Evolutionary conservation across 2,797 vertebrate species (phyloP).

Genomic region (Silurus aristotelis): DNA sequence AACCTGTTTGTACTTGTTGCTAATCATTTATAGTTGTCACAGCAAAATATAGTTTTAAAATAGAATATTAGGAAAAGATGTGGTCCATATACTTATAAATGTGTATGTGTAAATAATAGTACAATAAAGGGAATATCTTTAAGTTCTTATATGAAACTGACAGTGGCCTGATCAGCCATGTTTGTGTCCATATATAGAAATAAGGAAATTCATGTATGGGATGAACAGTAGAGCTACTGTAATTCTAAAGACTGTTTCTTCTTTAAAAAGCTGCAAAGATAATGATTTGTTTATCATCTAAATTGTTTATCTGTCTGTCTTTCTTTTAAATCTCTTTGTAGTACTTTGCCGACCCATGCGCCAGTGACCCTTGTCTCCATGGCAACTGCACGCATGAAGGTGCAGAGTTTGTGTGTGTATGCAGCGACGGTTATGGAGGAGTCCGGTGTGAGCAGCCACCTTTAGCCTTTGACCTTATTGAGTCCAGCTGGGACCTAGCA

Average conservation of each 20-base stretch:
- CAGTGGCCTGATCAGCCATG: neutral
- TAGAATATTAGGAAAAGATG: neutral
- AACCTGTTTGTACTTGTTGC: neutral
- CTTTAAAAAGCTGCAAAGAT: neutral
- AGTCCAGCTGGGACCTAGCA: conserved; percentile 69
- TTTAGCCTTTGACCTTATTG: conserved; percentile 62
- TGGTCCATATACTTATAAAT: neutral
- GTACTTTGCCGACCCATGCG: conserved; percentile 90
- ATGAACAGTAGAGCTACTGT: neutral
- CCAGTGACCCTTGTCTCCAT: conserved; percentile 95
- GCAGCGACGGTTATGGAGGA: conserved; percentile 84
- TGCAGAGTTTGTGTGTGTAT: conserved; percentile 83
- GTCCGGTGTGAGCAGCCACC: conserved; percentile 79
- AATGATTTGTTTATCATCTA: neutral
- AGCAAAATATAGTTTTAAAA: neutral
- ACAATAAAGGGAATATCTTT: neutral
- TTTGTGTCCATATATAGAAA: neutral
- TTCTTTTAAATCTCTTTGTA: conserved; percentile 64
- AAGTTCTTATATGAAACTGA: neutral
- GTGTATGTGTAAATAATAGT: neutral
- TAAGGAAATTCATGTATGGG: neutral
- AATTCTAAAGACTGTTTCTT: neutral
- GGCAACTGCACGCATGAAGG: conserved; percentile 88
- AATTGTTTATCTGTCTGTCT: neutral
- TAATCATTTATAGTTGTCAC: neutral